Conservation (phyloP, 2,113 vertebrate genomes). For the Alethe diademata region DNA sequence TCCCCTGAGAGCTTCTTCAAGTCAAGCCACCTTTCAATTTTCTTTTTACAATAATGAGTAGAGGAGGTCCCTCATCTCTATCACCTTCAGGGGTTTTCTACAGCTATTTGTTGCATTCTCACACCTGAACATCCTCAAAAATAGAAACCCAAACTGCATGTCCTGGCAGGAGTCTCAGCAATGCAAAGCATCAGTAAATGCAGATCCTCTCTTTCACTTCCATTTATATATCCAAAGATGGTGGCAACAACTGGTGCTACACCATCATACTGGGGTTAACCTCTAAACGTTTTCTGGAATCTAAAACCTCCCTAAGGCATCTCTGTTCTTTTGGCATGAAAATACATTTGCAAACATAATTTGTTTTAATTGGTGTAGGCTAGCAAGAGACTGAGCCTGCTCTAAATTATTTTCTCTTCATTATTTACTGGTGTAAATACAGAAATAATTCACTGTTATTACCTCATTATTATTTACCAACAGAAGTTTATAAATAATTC, state of each 20-base stretch:
- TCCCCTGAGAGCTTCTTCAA: neutral
- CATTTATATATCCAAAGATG: neutral
- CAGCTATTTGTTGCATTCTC: neutral
- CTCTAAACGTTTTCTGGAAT: neutral
- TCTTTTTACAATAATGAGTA: neutral
- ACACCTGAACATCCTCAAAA: neutral
- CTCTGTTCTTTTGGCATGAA: neutral
- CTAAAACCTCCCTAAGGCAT: neutral
- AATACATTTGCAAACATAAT: neutral
- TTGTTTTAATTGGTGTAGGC: neutral
- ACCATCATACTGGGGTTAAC: neutral
- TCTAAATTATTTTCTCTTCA: neutral
- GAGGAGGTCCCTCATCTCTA: neutral
- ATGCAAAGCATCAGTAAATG: neutral
- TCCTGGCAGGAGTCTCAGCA: neutral
- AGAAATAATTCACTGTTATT: slow-evolving; percentile 49
- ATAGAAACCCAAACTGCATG: neutral
- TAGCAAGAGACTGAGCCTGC: neutral
- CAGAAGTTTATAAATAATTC: slow-evolving; percentile 55
- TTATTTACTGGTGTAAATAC: slow-evolving; percentile 51
- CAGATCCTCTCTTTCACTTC: neutral
- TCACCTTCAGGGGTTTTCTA: neutral
- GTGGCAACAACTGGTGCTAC: neutral
- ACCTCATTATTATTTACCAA: slow-evolving; percentile 53
- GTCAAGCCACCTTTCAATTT: neutral